Percentiles rank a stretch among this genome's conserved stretches.
phyloP scores from a whole-genome alignment of 2,888 invertebrate species.

The Sarcophaga carnaria region DNA sequence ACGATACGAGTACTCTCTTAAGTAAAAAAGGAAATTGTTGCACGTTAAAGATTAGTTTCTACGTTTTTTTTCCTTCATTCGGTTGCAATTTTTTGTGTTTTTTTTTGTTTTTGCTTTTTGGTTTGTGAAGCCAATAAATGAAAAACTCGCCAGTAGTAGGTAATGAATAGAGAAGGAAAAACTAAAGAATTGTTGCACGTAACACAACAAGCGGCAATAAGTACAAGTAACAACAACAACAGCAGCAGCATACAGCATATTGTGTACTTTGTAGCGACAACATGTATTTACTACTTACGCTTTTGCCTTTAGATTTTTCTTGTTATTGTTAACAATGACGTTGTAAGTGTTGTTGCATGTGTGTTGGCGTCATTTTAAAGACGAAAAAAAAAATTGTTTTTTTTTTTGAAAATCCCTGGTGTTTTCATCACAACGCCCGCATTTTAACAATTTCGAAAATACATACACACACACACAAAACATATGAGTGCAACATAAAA shows the following conservation, averaged over 20 bases:
- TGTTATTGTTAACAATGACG: slow-evolving; percentile 16
- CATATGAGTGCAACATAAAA: neutral
- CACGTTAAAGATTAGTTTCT: slow-evolving; percentile 68
- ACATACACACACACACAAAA: neutral
- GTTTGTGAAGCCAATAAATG: slow-evolving; percentile 33
- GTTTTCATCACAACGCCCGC: slow-evolving; percentile 69
- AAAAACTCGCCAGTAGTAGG: slow-evolving; percentile 13
- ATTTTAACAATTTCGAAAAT: slow-evolving; percentile 54
- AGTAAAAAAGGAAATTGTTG: slow-evolving; percentile 66
- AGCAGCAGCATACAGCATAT: slow-evolving; percentile 21
- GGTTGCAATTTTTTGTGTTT: no score
- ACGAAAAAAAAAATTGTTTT: neutral
- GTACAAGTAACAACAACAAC: neutral
- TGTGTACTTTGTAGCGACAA: slow-evolving; percentile 47
- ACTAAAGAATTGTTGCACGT: slow-evolving; percentile 63
- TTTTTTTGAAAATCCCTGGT: slow-evolving; percentile 57
- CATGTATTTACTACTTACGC: slow-evolving; percentile 46
- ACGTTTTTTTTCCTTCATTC: neutral
- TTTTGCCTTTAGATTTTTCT: slow-evolving; percentile 26
- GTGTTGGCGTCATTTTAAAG: slow-evolving; percentile 57
- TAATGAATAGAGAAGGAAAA: neutral
- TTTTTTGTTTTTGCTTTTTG: neutral
- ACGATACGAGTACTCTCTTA: slow-evolving; percentile 2
- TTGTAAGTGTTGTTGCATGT: slow-evolving; percentile 44
- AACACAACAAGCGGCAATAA: slow-evolving; percentile 49